Evolutionary conservation across 2,797 vertebrate species (phyloP).

Genomic region (Hippoglossus hippoglossus): DNA sequence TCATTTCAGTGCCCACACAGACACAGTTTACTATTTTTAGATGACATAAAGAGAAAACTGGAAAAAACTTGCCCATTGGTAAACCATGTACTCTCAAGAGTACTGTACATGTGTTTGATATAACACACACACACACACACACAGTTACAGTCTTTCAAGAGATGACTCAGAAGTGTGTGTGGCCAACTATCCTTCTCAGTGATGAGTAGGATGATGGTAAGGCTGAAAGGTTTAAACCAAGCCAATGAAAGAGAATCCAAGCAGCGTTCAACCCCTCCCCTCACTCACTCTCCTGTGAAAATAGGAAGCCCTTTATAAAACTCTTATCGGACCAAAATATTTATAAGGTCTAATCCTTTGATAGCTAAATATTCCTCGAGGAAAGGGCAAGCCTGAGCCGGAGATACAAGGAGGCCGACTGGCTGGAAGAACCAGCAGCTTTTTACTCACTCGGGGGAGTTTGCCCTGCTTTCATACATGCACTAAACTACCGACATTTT

Average conservation of each 20-base stretch:
- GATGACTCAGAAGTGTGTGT: slow-evolving; percentile 38
- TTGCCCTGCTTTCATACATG: not conserved
- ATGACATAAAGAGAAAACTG: slow-evolving; percentile 2
- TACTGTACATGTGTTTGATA: not conserved
- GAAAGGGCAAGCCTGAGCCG: slow-evolving; percentile 55
- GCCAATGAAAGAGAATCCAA: slow-evolving; percentile 51
- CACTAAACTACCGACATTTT: too few species aligned
- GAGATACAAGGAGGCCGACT: slow-evolving; percentile 15
- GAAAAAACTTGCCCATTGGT: not conserved
- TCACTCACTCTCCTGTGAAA: slow-evolving; percentile 41
- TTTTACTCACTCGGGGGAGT: slow-evolving; percentile 11
- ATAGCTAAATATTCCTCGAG: slow-evolving; percentile 55
- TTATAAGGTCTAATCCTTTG: slow-evolving; percentile 60
- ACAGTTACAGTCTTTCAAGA: slow-evolving; percentile 15
- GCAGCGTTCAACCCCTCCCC: slow-evolving; percentile 47
- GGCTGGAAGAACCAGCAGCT: slow-evolving; percentile 28
- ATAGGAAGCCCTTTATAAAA: slow-evolving; percentile 61
- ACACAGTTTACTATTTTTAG: not conserved
- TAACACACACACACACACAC: too few species aligned
- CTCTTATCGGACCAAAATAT: slow-evolving; percentile 45
- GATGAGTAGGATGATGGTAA: slow-evolving; percentile 42
- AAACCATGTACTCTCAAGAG: not conserved
- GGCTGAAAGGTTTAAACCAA: slow-evolving; percentile 40
- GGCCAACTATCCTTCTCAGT: slow-evolving; percentile 32
- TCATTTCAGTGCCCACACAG: not conserved